phyloP scores from a whole-genome alignment of 2,888 invertebrate species.

The Melipona bicolor region DNA sequence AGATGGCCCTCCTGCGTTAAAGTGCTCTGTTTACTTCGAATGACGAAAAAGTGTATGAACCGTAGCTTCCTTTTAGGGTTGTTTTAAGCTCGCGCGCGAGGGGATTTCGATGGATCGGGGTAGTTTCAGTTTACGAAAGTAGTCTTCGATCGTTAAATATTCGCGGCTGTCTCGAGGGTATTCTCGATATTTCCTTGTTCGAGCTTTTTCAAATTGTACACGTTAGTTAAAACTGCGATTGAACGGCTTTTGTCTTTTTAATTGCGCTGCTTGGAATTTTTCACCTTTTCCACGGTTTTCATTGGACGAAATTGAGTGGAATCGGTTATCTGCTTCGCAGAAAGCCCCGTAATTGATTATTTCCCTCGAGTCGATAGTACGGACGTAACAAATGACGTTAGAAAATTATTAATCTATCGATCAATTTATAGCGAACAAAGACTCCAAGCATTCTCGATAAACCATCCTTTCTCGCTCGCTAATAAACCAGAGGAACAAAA shows the following conservation, averaged over 20 bases:
- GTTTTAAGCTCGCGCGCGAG: not conserved
- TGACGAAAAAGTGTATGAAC: slow-evolving; percentile 10
- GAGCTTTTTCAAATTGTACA: not conserved
- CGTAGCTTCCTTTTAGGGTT: not conserved
- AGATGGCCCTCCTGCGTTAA: slow-evolving; percentile 6
- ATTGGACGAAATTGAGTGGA: not conserved
- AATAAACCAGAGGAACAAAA: not conserved
- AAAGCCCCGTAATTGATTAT: not conserved
- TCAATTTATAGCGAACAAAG: not conserved
- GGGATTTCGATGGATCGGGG: slow-evolving; percentile 1
- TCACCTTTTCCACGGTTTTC: no score
- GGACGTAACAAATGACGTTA: not conserved
- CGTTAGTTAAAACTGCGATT: not conserved
- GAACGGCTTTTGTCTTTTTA: not conserved
- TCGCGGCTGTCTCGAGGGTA: not conserved
- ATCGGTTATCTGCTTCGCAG: not conserved
- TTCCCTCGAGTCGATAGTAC: not conserved
- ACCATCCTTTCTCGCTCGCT: not conserved
- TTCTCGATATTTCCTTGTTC: not conserved
- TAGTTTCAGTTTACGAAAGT: not conserved
- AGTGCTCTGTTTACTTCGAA: slow-evolving; percentile 24
- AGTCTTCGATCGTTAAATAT: not conserved
- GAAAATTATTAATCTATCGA: not conserved
- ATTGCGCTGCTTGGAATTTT: not conserved
- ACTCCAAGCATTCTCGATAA: not conserved